Evolutionary conservation across 2,888 invertebrate species (phyloP).

Genomic region (Pammene aurita): DNA sequence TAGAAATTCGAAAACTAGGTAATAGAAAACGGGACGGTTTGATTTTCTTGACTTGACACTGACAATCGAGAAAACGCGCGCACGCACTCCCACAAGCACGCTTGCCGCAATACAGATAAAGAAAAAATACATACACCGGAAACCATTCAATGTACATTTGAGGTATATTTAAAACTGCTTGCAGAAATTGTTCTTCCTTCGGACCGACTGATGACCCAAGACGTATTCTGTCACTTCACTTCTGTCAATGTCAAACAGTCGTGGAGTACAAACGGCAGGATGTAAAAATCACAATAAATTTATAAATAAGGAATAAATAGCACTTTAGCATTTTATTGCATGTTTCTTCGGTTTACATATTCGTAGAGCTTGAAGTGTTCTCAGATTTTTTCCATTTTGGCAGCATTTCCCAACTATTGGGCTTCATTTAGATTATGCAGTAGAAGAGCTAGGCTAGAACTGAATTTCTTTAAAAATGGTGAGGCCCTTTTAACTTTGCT

Average conservation of each 20-base stretch:
- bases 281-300: constrained; percentile 21
- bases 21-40: not conserved
- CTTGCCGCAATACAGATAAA: constrained; percentile 14
- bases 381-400: not conserved
- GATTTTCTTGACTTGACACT: constrained; percentile 22
- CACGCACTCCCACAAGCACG: constrained; percentile 16
- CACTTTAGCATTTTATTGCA: constrained; percentile 10
- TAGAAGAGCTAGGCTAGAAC: constrained; percentile 1
- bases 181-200: not conserved
- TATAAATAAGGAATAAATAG: constrained; percentile 15
- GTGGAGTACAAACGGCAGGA: constrained; percentile 11
- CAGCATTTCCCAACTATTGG: not conserved
- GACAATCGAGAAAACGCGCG: constrained; percentile 39
- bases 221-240: too few relatives aligned
- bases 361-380: not conserved
- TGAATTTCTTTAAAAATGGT: constrained; percentile 23
- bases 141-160: constrained; percentile 2
- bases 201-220: not conserved
- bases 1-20: constrained; percentile 2
- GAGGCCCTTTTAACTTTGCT: not conserved
- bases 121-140: not conserved
- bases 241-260: constrained; percentile 29
- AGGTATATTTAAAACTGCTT: constrained; percentile 6
- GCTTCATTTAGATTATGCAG: constrained; percentile 12
- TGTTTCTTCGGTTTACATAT: not conserved